Base-by-base conservation (phyloP, 1,140 invertebrate species). In the Atta colombica region DNA sequence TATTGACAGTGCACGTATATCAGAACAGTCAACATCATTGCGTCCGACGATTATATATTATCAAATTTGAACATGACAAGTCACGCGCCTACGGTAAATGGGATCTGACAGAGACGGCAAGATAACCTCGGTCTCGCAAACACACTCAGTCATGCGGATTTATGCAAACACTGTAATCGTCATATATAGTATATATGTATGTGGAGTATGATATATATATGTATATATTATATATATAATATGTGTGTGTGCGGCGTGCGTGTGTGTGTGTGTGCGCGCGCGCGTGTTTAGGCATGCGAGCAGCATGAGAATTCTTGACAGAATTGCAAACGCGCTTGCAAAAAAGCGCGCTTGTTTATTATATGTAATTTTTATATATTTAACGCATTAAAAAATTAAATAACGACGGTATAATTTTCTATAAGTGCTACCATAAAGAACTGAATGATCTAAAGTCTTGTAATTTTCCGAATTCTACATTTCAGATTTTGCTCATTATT, bases 101-200 rank as follows among this genome's bases (percentile, higher is more conserved):
- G 82, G 77, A 89, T 80, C 51, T 77, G 71, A 5, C 58, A 68
- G 18, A 58, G 60, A 3, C 10, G 12, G 4, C 0, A 16, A 65
- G 87, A 89, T 89, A 88, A 89, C 21, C 51, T 58, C 28, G 12
- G n/a, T n/a, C 31, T 53, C 21, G 21, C 10, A 28, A 69, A 6
- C 1, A 81, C 18, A 39, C 35, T 84, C 2, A 39, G 18, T 84
- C 55, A 75, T 58, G 55, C 28, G 53, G n/a, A 65, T 49, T 78
- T 51, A 60, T 35, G 25, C 53, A 89, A 87, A 90, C 21, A 87
- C 3, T n/a, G 12, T 74, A 68, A 89, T 89, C 66, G 14, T 21
- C 49, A 12, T 6, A 14, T 35, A 65, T 65, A 21, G 28, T 31
- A 31, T 31, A 12, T 63, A 31, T 5, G 14, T 31, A 31, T 63